Evolutionary conservation across 2,113 vertebrate genomes (phyloP).

Genomic region (Eclectus roratus): DNA sequence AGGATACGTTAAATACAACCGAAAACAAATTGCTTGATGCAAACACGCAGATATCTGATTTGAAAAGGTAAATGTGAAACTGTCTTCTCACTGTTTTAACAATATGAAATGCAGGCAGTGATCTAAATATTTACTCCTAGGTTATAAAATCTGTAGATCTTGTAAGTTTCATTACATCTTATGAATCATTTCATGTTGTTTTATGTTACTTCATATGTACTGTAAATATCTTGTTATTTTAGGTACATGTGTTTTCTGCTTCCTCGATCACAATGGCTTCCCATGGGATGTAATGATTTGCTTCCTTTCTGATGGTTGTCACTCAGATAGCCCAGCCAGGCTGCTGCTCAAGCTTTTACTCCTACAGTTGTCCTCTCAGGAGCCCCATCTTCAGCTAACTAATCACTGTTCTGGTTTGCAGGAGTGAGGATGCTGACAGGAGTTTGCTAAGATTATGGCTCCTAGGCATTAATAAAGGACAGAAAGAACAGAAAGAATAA

Average conservation of each 20-base stretch:
- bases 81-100: not conserved
- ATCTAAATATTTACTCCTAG: not conserved
- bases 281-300: not conserved
- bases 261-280: not conserved
- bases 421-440: not conserved
- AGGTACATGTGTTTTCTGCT: not conserved
- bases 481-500: not conserved
- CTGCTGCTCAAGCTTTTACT: not conserved
- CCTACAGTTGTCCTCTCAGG: not conserved
- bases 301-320: not conserved
- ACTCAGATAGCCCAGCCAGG: not conserved
- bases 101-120: not conserved
- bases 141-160: not conserved
- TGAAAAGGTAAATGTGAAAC: constrained; percentile 86
- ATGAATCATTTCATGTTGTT: not conserved
- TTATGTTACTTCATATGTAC: not conserved
- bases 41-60: constrained; percentile 84
- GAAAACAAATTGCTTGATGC: constrained; percentile 90
- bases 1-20: constrained; percentile 86
- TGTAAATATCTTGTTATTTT: not conserved
- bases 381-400: not conserved
- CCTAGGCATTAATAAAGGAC: not conserved
- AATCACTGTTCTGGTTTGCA: not conserved
- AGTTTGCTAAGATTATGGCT: not conserved
- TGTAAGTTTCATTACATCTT: not conserved